Base-by-base conservation (phyloP, 2,797 vertebrate species). In the Ibycter americanus region DNA sequence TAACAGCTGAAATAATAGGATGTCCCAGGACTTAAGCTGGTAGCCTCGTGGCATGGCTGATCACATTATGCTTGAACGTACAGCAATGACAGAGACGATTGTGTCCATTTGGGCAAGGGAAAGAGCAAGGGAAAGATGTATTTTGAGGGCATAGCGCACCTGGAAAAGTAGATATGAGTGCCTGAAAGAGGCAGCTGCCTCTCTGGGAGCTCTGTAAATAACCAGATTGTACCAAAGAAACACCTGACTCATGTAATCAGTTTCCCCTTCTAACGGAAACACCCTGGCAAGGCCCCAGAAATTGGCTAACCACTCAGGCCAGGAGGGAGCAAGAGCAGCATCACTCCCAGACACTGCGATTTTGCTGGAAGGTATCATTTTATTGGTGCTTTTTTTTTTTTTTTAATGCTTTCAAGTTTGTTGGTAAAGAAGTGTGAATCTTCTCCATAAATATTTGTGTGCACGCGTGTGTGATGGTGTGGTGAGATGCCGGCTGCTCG, bases 221-320 rank as follows among this genome's bases (percentile, higher is more conserved):
- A 27, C 27, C 77, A 44, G 62, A 22, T 36, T 18, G 42, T 31
- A 74, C 87, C 92, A 71, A 68, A 90, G 78, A 58, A 84, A 67
- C 86, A 77, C 86, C 79, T 84, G 87, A 84, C 68, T 78, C 65
- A 23, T 18, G 7, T 8, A 29, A 81, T 87, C 73, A 15, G 59
- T 47, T 70, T 77, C 74, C 55, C 92, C 58, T 87, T 67, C 59
- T 81, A 93, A 81, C 49, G 65, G 91, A 67, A 84, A 83, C 77
- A 76, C 42, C 61, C 78, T 76, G 73, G 83, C 86, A n/a, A 27
- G 44, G 63, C 59, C 63, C 74, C 90, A 80, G 0, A 12, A 36
- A n/a, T 20, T 5, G 44, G 63, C 32, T 42, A 34, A 72, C 42
- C 38, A 3, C 83, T n/a, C 15, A 9, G 51, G 36, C 66, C 84